phyloP scores from a whole-genome alignment of 1,140 invertebrate genomes.

The Physella acuta region DNA sequence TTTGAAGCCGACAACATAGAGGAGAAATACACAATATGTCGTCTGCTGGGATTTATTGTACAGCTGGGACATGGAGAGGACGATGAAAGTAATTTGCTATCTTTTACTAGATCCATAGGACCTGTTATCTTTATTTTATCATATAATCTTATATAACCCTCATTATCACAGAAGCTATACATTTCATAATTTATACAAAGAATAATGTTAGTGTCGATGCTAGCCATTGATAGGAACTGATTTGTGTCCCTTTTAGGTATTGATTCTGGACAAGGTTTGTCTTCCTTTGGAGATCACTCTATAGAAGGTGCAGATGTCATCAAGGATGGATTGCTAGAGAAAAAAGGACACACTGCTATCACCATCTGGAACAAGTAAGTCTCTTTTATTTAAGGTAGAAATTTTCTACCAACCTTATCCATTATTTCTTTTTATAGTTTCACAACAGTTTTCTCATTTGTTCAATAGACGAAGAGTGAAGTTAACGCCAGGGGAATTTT shows the following conservation, averaged over 20 bases:
- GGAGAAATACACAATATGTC: constrained; percentile 44
- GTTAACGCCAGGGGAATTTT: constrained; percentile 38
- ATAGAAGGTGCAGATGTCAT: constrained; percentile 27
- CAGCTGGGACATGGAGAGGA: constrained; percentile 17
- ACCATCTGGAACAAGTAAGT: constrained; percentile 40
- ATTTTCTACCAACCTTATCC: not conserved
- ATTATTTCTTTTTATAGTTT: not conserved
- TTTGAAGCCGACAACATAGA: constrained; percentile 42
- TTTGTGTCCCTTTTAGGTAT: too few species aligned
- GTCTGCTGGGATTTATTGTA: constrained; percentile 34
- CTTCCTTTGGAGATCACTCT: not conserved
- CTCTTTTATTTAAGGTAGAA: not conserved
- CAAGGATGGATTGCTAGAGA: constrained; percentile 40
- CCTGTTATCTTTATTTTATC: too few species aligned
- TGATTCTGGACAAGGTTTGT: constrained; percentile 8
- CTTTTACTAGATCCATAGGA: not conserved
- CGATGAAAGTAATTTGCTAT: constrained; percentile 15
- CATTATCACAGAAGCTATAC: too few species aligned
- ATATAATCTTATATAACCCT: too few species aligned
- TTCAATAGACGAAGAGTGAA: constrained; percentile 35
- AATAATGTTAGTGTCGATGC: too few species aligned
- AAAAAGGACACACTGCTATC: constrained; percentile 44
- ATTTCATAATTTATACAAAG: too few species aligned
- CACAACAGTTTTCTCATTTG: not conserved
- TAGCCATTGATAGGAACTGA: too few species aligned